Conservation (phyloP, 2,888 invertebrate species). For the Scrobipalpa costella region DNA sequence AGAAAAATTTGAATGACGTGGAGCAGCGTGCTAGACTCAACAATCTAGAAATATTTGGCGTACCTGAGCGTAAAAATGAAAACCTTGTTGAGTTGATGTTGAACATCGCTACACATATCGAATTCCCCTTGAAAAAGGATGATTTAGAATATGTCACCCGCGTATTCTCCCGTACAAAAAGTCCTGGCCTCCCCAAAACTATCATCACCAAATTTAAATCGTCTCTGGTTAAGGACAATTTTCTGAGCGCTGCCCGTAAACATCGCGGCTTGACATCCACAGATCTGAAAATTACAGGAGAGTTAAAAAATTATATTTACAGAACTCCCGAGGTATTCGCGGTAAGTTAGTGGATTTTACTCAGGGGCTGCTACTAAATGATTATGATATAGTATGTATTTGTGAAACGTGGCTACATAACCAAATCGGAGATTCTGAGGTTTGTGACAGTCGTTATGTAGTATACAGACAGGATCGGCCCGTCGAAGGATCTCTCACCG, state of each 20-base stretch:
- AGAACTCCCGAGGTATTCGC: not conserved
- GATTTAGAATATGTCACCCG: conserved; percentile 2
- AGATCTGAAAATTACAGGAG: not conserved
- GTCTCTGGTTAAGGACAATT: not conserved
- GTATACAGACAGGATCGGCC: too few species aligned
- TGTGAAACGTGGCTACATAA: not conserved
- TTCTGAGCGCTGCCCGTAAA: not conserved
- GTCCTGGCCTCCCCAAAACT: not conserved
- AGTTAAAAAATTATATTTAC: too few species aligned
- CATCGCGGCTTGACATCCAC: not conserved
- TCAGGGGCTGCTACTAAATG: not conserved
- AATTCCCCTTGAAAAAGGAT: not conserved
- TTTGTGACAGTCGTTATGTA: too few species aligned
- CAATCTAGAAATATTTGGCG: conserved; percentile 22
- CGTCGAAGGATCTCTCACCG: too few species aligned
- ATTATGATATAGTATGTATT: not conserved
- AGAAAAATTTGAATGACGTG: not conserved
- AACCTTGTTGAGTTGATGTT: not conserved
- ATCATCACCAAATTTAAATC: not conserved
- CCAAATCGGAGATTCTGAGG: not conserved
- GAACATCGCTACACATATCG: not conserved
- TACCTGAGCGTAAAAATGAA: not conserved
- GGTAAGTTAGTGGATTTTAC: not conserved
- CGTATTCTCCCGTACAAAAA: not conserved
- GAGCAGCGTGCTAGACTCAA: not conserved